These are phyloP conservation scores for Phaethon lepturus DNA, from an alignment of 2,113 vertebrate genomes.

Conservation along the genomic window DNA sequence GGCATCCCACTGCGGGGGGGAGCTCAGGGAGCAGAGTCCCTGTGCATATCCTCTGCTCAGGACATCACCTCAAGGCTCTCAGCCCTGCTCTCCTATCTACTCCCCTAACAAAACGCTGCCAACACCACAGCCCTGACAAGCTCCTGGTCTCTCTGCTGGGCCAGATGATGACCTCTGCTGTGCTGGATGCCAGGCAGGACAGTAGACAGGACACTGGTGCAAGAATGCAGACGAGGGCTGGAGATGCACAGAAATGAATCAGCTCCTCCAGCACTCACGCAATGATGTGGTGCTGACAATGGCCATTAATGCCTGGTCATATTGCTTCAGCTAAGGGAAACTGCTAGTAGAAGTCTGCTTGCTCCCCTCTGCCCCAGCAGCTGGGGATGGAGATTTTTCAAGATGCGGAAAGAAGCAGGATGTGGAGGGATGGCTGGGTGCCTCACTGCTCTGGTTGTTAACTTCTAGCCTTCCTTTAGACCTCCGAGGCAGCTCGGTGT, in stretches of 20 bases:
- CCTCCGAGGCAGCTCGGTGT: background rate
- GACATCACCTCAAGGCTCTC: background rate
- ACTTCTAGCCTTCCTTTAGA: background rate
- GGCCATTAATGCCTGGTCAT: background rate
- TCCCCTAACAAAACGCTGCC: background rate
- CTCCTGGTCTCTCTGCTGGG: background rate
- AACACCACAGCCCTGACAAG: background rate
- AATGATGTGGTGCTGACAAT: background rate
- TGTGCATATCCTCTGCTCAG: background rate
- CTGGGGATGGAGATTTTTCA: background rate
- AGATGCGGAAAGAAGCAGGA: background rate
- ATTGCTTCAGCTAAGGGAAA: background rate
- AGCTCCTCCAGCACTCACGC: background rate
- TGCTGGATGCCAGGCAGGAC: background rate
- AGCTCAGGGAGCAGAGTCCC: background rate
- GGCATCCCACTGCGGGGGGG: background rate
- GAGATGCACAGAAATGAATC: background rate
- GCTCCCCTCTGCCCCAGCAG: background rate
- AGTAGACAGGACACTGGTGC: rapidly evolving
- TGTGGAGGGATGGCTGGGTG: background rate
- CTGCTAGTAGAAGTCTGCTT: background rate
- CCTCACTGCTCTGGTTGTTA: background rate
- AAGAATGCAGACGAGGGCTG: background rate
- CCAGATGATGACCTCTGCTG: background rate
- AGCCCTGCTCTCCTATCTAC: background rate